phyloP scores from a whole-genome alignment of 2,113 vertebrate genomes.

The Saccopteryx bilineata region DNA sequence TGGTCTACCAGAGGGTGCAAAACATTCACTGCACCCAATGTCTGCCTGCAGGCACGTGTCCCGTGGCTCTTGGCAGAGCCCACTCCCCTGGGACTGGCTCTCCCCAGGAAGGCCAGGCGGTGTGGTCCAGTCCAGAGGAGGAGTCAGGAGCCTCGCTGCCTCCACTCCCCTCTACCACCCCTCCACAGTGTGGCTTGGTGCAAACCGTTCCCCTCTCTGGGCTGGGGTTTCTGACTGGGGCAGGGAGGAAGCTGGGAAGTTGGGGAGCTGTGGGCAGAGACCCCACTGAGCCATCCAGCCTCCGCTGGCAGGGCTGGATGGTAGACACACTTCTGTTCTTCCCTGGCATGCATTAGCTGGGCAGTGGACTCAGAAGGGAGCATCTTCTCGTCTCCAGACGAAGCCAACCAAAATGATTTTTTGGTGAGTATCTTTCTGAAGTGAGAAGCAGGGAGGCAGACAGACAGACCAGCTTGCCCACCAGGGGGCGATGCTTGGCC shows the following conservation, averaged over 20 bases:
- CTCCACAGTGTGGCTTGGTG: not conserved
- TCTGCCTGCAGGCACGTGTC: not conserved
- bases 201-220: not conserved
- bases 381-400: not conserved
- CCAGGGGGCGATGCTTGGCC: no score
- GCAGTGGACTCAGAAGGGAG: not conserved
- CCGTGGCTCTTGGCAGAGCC: not conserved
- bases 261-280: no score
- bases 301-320: not conserved
- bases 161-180: not conserved
- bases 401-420: not conserved
- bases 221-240: no score
- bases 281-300: not conserved
- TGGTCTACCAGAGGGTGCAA: not conserved
- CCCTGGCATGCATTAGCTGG: no score
- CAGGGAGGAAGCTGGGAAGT: not conserved
- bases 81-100: no score
- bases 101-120: not conserved
- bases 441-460: no score
- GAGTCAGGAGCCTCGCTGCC: not conserved
- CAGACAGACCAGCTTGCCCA: no score
- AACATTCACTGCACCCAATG: no score
- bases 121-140: no score
- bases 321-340: not conserved
- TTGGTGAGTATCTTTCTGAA: no score